phyloP scores from a whole-genome alignment of 2,797 vertebrate species.

The Tauraco hartlaubi region DNA sequence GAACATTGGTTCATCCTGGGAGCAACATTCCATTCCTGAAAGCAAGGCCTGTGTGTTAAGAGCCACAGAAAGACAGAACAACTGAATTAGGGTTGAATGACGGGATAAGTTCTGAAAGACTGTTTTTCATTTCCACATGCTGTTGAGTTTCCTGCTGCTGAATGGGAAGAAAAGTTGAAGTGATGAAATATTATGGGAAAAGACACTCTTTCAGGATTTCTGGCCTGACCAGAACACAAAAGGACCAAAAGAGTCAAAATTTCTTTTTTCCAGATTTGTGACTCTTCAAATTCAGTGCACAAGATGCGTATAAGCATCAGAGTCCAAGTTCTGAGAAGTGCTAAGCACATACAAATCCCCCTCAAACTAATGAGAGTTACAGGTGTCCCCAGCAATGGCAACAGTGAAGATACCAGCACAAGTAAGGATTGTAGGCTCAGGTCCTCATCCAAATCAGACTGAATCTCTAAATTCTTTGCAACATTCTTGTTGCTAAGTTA shows the following conservation, averaged over 20 bases:
- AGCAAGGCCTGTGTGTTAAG: neutral
- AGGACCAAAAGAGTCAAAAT: neutral
- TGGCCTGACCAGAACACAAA: neutral
- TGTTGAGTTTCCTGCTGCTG: neutral
- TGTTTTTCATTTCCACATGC: neutral
- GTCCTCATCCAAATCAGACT: neutral
- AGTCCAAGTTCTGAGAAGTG: neutral
- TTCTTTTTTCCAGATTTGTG: neutral
- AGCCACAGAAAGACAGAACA: neutral
- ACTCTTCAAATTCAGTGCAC: neutral
- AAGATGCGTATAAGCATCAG: neutral
- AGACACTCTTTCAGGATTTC: neutral
- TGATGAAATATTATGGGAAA: neutral
- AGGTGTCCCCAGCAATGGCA: neutral
- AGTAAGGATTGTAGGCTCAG: neutral
- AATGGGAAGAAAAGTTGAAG: neutral
- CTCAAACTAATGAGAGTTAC: neutral
- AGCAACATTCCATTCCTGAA: neutral
- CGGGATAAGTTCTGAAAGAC: neutral
- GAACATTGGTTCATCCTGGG: neutral
- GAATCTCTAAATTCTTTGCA: neutral
- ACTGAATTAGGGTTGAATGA: neutral
- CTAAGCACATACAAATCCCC: neutral
- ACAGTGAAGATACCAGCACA: neutral
- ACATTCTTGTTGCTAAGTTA: neutral